phyloP scores from a whole-genome alignment of 2,797 vertebrate species.

The Nyctibius grandis region DNA sequence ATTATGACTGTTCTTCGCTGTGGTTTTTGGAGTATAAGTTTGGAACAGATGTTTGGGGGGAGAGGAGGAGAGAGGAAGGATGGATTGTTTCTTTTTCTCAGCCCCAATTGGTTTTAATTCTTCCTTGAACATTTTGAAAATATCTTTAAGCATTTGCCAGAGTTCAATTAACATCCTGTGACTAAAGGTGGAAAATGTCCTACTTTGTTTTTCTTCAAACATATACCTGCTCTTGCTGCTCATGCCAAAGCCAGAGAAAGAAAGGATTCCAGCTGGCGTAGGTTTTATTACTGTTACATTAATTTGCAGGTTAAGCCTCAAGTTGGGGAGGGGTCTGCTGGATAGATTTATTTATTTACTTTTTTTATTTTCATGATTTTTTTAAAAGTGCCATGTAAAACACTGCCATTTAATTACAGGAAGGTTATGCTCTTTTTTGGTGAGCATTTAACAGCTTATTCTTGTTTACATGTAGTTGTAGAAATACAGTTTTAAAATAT shows the following conservation, averaged over 20 bases:
- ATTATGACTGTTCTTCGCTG: slow-evolving; percentile 69
- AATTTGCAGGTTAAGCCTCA: slow-evolving; percentile 69
- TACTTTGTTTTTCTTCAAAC: slow-evolving; percentile 69
- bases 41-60: slow-evolving; percentile 80
- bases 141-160: slow-evolving; percentile 88
- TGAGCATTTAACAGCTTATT: slow-evolving; percentile 52
- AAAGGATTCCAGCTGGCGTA: slow-evolving; percentile 65
- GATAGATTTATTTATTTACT: slow-evolving; percentile 69
- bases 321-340: slow-evolving; percentile 64
- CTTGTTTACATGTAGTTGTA: slow-evolving; percentile 54
- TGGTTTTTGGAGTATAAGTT: slow-evolving; percentile 63
- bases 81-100: slow-evolving; percentile 72
- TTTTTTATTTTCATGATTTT: slow-evolving; percentile 63
- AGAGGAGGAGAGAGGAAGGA: slow-evolving; percentile 2
- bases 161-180: slow-evolving; percentile 85
- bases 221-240: slow-evolving; percentile 61
- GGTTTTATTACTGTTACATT: slow-evolving; percentile 67
- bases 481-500: slow-evolving; percentile 54
- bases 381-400: slow-evolving; percentile 64
- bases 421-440: slow-evolving; percentile 49
- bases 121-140: slow-evolving; percentile 75
- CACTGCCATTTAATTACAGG: slow-evolving; percentile 70
- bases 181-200: slow-evolving; percentile 84
- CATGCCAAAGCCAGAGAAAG: slow-evolving; percentile 42
- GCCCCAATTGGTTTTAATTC: slow-evolving; percentile 84